phyloP scores from a whole-genome alignment of 2,888 invertebrate genomes.

The Nephrotoma guestfalica region DNA sequence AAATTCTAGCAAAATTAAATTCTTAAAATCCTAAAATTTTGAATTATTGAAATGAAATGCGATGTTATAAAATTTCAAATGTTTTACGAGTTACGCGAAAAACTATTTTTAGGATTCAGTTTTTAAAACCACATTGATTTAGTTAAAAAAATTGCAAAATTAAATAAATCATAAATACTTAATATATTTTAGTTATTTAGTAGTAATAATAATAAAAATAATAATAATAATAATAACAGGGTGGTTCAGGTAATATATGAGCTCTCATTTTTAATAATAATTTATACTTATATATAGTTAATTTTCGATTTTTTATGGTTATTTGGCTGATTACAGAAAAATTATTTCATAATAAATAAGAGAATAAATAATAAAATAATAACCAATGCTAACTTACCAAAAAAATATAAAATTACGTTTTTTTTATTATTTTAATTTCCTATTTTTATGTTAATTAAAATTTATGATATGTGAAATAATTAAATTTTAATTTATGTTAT shows the following conservation, averaged over 20 bases:
- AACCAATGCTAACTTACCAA: background rate
- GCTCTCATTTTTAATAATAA: slow-evolving; percentile 4
- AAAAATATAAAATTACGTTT: background rate
- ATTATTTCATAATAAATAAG: background rate
- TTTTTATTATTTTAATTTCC: background rate
- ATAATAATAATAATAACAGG: background rate
- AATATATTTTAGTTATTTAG: background rate
- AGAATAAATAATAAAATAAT: background rate
- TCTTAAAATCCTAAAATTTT: background rate
- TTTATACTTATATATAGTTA: background rate
- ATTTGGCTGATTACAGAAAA: background rate
- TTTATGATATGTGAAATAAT: slow-evolving; percentile 2
- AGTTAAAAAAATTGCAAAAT: background rate
- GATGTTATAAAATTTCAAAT: background rate
- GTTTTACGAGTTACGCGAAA: background rate
- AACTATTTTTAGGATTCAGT: background rate
- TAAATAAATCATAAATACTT: background rate
- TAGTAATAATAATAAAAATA: background rate
- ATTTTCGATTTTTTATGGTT: background rate
- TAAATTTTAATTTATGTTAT: background rate
- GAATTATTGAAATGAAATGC: background rate
- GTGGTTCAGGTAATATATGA: slow-evolving; percentile 4
- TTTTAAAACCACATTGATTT: background rate
- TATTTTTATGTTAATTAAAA: background rate
- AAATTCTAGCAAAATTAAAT: background rate